These are phyloP conservation scores for Phalacrocorax pelagicus DNA, from an alignment of 2,113 vertebrate genomes.

Conservation along the genomic window DNA sequence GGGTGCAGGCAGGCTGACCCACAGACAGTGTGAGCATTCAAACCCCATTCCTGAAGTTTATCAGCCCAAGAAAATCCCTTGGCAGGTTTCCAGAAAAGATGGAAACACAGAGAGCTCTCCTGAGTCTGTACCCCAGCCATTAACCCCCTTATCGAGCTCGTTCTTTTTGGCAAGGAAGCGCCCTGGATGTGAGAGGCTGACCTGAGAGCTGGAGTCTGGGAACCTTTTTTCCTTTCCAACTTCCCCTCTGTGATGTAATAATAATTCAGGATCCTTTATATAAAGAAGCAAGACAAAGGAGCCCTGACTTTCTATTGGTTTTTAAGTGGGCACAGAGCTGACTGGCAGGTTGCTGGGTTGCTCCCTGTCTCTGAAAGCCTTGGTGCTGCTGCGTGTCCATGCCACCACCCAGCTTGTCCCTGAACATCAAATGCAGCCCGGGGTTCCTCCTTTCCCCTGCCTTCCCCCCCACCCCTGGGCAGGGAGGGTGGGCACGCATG, in stretches of 20 bases:
- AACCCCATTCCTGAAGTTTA: not conserved
- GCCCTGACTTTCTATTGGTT: not conserved
- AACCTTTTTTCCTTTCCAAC: not conserved
- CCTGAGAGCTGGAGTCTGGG: not conserved
- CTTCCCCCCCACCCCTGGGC: not conserved
- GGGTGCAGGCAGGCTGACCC: not conserved
- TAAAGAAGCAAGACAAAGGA: not conserved
- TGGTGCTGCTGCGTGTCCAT: rapidly evolving
- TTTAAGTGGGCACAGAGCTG: not conserved
- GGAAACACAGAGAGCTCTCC: not conserved
- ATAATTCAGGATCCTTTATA: not conserved
- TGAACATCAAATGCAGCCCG: not conserved
- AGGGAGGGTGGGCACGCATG: rapidly evolving
- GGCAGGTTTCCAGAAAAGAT: not conserved
- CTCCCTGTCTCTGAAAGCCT: not conserved
- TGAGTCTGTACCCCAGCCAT: not conserved
- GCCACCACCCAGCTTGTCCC: rapidly evolving
- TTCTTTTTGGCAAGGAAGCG: not conserved
- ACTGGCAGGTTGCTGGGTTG: not conserved
- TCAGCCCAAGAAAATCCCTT: not conserved
- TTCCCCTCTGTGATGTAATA: not conserved
- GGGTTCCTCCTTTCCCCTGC: not conserved
- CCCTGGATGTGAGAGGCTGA: not conserved
- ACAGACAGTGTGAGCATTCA: not conserved
- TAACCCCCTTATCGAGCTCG: not conserved